A percentile compares a stretch with the other conserved stretches of the same genome.
These are phyloP conservation scores for Anser cygnoides DNA, from an alignment of 2,113 vertebrate species.

Conservation along the genomic window DNA sequence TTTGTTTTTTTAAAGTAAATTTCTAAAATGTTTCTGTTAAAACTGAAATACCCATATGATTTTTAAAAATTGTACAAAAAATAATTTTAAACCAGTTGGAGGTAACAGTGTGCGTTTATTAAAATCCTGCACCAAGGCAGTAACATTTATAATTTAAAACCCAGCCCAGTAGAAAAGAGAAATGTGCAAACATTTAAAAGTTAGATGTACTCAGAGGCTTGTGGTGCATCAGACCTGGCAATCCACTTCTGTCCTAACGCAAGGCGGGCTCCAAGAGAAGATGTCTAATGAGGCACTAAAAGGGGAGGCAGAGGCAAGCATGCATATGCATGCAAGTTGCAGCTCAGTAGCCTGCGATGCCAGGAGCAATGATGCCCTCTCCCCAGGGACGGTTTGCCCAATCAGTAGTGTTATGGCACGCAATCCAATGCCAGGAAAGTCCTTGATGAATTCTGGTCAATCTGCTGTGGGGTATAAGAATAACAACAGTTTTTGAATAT, in stretches of 20 bases:
- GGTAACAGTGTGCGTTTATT: slow-evolving; percentile 85
- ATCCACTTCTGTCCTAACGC: slow-evolving; percentile 45
- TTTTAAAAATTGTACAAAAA: slow-evolving; percentile 75
- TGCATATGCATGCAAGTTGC: not conserved
- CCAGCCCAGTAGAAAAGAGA: slow-evolving; percentile 80
- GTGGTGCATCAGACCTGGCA: slow-evolving; percentile 37
- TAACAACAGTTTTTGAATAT: no score
- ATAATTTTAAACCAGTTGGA: slow-evolving; percentile 63
- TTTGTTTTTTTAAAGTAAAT: slow-evolving; percentile 76
- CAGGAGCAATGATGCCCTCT: not conserved
- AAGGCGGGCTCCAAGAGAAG: slow-evolving; percentile 43
- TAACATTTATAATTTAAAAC: slow-evolving; percentile 80
- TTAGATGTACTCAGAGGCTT: slow-evolving; percentile 60
- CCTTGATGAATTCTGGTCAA: slow-evolving; percentile 41
- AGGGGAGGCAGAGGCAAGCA: slow-evolving; percentile 39
- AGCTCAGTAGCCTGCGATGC: slow-evolving; percentile 2
- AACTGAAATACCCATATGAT: slow-evolving; percentile 80
- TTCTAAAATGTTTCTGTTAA: slow-evolving; percentile 77
- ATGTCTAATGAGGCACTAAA: slow-evolving; percentile 47
- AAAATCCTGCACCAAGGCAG: slow-evolving; percentile 77
- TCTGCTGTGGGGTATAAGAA: slow-evolving; percentile 59
- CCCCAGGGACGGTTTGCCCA: slow-evolving; percentile 41
- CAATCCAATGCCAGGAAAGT: not conserved
- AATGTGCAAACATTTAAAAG: slow-evolving; percentile 78
- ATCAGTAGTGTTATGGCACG: slow-evolving; percentile 79